A percentile compares a stretch with the other conserved stretches of the same genome.
phyloP scores from a whole-genome alignment of 2,888 invertebrate species.

The Latheticus oryzae region DNA sequence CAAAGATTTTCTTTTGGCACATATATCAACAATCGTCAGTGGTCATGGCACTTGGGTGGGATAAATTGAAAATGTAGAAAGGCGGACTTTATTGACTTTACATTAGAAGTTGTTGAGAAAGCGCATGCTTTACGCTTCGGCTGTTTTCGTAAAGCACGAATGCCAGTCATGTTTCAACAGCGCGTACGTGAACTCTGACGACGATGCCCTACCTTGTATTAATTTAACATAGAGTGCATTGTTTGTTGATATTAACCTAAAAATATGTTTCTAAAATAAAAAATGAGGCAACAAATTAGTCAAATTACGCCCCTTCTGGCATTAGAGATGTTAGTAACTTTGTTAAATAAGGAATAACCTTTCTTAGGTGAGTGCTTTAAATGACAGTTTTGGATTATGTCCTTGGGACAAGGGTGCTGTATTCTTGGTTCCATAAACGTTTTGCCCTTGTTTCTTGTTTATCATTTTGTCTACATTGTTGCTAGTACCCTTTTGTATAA shows the following conservation, averaged over 20 bases:
- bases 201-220: conserved; percentile 50
- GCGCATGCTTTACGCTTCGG: conserved; percentile 29
- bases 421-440: conserved; percentile 19
- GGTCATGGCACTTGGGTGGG: no score
- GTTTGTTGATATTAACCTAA: conserved; percentile 64
- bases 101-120: no score
- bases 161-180: conserved; percentile 37
- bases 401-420: conserved; percentile 58
- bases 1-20: no score
- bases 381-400: conserved; percentile 56
- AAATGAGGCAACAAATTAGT: conserved; percentile 45
- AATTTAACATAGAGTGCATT: conserved; percentile 59
- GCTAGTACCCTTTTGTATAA: no score
- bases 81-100: no score
- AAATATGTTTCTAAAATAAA: conserved; percentile 54
- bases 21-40: no score
- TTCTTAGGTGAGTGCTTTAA: conserved; percentile 57
- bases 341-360: conserved; percentile 55
- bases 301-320: conserved; percentile 3
- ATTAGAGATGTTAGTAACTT: neutral
- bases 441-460: conserved; percentile 3
- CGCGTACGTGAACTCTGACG: conserved; percentile 62
- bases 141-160: conserved; percentile 8
- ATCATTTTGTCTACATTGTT: no score
- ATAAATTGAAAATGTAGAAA: no score